Conservation (phyloP, 2,113 vertebrate species). For the Peromyscus leucopus region DNA sequence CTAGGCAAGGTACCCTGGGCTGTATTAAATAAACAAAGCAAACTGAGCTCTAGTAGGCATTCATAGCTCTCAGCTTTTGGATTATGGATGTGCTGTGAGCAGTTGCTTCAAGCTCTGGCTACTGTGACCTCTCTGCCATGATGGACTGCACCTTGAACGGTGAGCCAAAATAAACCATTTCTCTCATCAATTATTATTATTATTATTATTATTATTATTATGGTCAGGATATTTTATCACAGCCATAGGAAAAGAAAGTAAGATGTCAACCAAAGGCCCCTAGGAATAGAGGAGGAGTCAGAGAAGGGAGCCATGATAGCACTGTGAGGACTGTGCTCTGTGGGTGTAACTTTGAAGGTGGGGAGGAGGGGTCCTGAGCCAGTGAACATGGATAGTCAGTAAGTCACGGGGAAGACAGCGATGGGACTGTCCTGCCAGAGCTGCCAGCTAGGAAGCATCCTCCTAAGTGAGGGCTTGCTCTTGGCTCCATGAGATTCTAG, state of each 20-base stretch:
- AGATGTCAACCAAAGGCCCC: not conserved
- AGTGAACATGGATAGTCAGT: not conserved
- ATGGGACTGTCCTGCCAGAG: not conserved
- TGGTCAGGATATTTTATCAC: not conserved
- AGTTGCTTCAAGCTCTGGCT: not conserved
- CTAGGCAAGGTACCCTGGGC: not conserved
- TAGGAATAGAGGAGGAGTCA: not conserved
- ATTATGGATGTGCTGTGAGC: not conserved
- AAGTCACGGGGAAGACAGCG: not conserved
- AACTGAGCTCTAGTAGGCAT: not conserved
- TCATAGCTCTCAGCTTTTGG: not conserved
- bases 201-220: not conserved
- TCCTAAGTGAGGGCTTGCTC: not conserved
- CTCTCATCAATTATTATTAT: not conserved
- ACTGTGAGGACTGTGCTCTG: too few relatives aligned
- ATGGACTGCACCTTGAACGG: not conserved
- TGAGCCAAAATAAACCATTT: not conserved
- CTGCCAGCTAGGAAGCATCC: too few relatives aligned
- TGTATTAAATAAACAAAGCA: not conserved
- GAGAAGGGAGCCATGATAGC: not conserved
- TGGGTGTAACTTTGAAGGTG: not conserved
- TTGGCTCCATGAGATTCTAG: fast-evolving
- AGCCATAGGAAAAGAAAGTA: not conserved
- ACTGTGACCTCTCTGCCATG: not conserved
- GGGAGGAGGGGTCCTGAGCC: not conserved